Conservation (phyloP, 2,113 vertebrate species). For the Nerophis lumbriciformis region DNA sequence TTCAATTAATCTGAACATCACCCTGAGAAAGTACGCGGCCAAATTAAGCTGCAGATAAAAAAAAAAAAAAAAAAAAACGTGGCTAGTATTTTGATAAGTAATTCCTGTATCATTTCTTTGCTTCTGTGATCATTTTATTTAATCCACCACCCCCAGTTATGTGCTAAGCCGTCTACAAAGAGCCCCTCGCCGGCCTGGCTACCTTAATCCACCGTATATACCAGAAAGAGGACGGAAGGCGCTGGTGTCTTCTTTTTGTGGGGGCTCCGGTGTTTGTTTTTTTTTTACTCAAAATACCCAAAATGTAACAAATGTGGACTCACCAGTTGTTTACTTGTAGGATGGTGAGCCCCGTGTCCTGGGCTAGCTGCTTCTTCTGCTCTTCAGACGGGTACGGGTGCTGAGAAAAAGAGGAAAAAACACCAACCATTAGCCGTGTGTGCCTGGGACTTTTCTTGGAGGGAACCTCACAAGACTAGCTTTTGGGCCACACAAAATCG, state of each 20-base stretch:
- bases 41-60: conserved; percentile 98
- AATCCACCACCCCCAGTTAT: conserved; percentile 93
- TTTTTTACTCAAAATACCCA: conserved; percentile 62
- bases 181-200: conserved; percentile 77
- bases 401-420: conserved; percentile 70
- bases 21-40: conserved; percentile 97
- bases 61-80: conserved; percentile 65
- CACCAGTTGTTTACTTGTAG: conserved; percentile 99
- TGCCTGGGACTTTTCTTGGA: too few species aligned
- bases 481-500: too few species aligned
- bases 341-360: conserved; percentile 99
- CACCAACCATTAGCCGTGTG: conserved; percentile 24
- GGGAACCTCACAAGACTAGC: too few species aligned
- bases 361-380: conserved; percentile 99
- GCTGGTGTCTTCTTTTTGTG: conserved; percentile 54
- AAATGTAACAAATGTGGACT: conserved; percentile 74
- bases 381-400: conserved; percentile 99
- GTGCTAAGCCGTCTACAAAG: conserved; percentile 96
- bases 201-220: conserved; percentile 84
- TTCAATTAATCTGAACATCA: conserved; percentile 99
- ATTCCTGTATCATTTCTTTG: conserved; percentile 99
- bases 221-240: conserved; percentile 56
- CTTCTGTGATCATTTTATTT: conserved; percentile 99
- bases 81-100: conserved; percentile 99
- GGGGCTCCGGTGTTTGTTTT: conserved; percentile 52